Conservation (phyloP, 2,797 vertebrate genomes). For the Sorex maritimensis region DNA sequence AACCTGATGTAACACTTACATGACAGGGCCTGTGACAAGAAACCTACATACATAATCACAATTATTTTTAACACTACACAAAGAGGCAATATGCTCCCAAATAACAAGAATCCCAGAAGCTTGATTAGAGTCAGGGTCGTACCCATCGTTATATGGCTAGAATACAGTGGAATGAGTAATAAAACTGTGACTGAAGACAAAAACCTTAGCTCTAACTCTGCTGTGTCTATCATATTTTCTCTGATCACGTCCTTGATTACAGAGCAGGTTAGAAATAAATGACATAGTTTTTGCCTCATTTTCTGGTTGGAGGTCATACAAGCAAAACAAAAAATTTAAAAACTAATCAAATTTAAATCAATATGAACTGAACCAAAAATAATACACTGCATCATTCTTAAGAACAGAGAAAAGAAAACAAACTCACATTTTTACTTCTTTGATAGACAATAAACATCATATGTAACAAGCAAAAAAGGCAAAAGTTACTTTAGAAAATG, state of each 20-base stretch:
- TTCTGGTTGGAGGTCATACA: too few species aligned
- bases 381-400: conserved; percentile 21
- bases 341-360: conserved; percentile 17
- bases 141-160: background rate
- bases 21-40: background rate
- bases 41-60: conserved; percentile 13
- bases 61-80: conserved; percentile 23
- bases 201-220: conserved; percentile 7
- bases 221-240: background rate
- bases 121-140: conserved; percentile 37
- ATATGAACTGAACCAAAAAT: background rate
- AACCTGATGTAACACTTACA: conserved; percentile 41
- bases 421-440: background rate
- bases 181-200: background rate
- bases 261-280: background rate
- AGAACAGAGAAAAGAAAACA: background rate
- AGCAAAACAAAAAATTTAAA: too few species aligned
- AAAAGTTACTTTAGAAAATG: conserved; percentile 31
- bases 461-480: background rate
- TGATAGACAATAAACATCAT: background rate
- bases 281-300: background rate
- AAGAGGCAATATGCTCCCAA: conserved; percentile 13
- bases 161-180: background rate
- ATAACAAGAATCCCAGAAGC: conserved; percentile 10
- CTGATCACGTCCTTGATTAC: background rate